Evolutionary conservation across 2,888 invertebrate genomes (phyloP), one percentile per base, ranked within the genome.

Genomic region (Patella ulyssiponensis): DNA sequence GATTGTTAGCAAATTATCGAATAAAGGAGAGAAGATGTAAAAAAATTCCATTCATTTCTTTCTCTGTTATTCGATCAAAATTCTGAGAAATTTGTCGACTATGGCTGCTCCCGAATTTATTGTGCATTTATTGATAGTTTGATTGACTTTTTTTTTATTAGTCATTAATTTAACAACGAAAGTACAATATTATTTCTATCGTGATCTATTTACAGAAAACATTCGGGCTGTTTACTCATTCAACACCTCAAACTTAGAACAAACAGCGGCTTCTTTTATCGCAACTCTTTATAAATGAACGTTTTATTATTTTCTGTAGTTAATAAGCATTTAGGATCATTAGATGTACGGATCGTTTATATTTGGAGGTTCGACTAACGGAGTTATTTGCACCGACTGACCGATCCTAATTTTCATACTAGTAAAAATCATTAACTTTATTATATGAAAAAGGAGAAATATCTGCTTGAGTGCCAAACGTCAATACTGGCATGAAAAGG

Each of bases 251-350:
- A 64, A 23, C 11, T 23, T 64, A 3, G 23, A 64, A 64, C 23
- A 64, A 64, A 64, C 23, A 64, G 64, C 64, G 64, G 64, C 23
- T 23, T 64, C 64, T 64, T 64, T 64, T 64, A 64, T 23, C 23
- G 23, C 20, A 23, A 20, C 20, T 64, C 64, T 64, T 64, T 64
- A 64, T 64, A 64, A 64, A 20, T 64, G 20, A 20, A 23, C 23
- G 12, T 64, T 64, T 64, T 64, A 64, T 64, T 64, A 23, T 64
- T 64, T 23, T 64, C 20, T 23, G 64, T 23, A 64, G 64, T 64
- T 64, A 64, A 64, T 64, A 64, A 64, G 64, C 64, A 64, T 20
- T 64, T 64, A 64, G 9, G 23, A 64, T 64, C 64, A 23, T 64
- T 64, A 64, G 20, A 64, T 23, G 64, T 11, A 64, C 64, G 12